phyloP scores from a whole-genome alignment of 2,797 vertebrate species.

The Melanotaenia boesemani region DNA sequence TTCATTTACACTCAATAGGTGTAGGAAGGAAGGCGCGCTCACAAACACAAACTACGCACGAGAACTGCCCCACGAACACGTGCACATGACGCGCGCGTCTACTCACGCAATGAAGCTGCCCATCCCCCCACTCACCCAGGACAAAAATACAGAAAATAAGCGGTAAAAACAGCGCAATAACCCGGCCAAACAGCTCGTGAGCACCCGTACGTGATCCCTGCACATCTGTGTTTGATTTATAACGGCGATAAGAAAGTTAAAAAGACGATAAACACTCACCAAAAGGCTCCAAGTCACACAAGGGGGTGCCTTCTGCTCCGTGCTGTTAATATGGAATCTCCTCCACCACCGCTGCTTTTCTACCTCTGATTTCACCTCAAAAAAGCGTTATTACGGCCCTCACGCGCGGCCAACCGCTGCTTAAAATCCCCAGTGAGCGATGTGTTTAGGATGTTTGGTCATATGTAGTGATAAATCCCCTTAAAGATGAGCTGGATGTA shows the following conservation, averaged over 20 bases:
- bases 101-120: constrained; percentile 76
- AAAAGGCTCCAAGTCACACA: constrained; percentile 79
- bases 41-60: constrained; percentile 63
- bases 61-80: constrained; percentile 55
- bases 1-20: constrained; percentile 51
- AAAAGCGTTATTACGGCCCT: constrained; percentile 79
- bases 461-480: constrained; percentile 68
- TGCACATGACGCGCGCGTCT: constrained; percentile 57
- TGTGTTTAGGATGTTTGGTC: constrained; percentile 70
- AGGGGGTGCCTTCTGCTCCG: constrained; percentile 81
- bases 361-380: constrained; percentile 72
- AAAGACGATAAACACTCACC: constrained; percentile 80
- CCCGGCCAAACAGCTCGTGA: constrained; percentile 1
- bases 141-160: constrained; percentile 75
- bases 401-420: constrained; percentile 65
- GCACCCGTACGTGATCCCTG: neutral
- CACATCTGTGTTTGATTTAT: constrained; percentile 48
- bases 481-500: constrained; percentile 80
- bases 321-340: constrained; percentile 87
- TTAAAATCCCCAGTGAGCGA: constrained; percentile 78
- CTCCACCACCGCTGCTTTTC: constrained; percentile 81
- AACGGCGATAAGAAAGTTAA: constrained; percentile 39
- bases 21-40: constrained; percentile 68
- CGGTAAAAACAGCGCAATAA: constrained; percentile 50
- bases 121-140: constrained; percentile 80